Percentiles rank a stretch among this genome's conserved stretches.
phyloP scores from a whole-genome alignment of 2,888 invertebrate genomes.

The Lottia scabra region DNA sequence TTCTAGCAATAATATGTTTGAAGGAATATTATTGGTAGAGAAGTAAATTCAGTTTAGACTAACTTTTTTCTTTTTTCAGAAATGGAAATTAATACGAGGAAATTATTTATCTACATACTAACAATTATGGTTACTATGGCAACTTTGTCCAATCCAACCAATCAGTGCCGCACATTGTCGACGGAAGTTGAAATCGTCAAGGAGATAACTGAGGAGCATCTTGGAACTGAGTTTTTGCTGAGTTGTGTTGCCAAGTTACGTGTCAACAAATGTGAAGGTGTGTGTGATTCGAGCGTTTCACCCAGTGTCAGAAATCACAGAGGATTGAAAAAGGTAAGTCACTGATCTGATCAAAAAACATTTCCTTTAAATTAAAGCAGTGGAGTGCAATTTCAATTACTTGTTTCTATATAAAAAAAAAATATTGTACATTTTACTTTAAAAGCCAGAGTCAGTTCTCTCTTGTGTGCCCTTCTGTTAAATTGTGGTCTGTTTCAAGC shows the following conservation, averaged over 20 bases:
- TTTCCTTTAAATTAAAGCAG: no score
- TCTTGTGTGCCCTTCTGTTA: no score
- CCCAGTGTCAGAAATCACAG: conserved; percentile 44
- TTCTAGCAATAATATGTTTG: no score
- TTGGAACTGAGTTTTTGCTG: conserved; percentile 25
- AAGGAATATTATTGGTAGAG: no score
- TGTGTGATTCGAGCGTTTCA: conserved; percentile 86
- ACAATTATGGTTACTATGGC: background rate
- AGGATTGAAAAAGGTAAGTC: conserved; percentile 45
- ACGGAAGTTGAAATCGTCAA: conserved; percentile 35
- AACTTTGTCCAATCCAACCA: background rate
- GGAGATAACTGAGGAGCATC: conserved; percentile 30
- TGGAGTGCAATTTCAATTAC: no score
- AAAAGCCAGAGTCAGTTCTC: no score
- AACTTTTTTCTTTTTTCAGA: no score
- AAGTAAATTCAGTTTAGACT: no score
- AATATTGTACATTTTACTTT: no score
- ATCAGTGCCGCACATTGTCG: conserved; percentile 30
- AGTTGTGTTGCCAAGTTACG: conserved; percentile 87
- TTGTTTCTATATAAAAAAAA: no score
- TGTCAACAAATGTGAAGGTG: conserved; percentile 94
- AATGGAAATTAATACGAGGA: background rate
- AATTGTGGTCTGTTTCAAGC: no score
- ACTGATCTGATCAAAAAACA: no score
- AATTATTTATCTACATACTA: background rate